A percentile compares a stretch with the other conserved stretches of the same genome.
Conservation (phyloP, 2,888 invertebrate species). For the Caradrina clavipalpis region DNA sequence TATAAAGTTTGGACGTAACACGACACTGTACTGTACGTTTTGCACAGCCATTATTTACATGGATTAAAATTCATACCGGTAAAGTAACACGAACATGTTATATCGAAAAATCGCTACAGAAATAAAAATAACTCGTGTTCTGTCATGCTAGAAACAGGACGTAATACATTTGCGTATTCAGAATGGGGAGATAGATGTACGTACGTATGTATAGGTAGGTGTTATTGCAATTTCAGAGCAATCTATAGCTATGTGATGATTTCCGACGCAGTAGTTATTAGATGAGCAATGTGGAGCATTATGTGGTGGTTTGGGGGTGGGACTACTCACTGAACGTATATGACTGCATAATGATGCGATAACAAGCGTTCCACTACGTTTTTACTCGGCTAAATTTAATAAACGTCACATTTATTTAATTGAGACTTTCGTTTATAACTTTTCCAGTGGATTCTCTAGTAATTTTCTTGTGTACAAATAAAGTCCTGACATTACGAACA, state of each 20-base stretch:
- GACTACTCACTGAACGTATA: no score
- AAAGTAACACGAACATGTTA: not conserved
- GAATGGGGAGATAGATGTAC: not conserved
- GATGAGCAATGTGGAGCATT: not conserved
- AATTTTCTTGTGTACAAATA: no score
- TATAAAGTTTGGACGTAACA: constrained; percentile 1
- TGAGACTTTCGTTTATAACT: no score
- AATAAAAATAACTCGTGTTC: not conserved
- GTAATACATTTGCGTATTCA: not conserved
- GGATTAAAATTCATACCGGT: not conserved
- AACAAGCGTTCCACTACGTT: no score
- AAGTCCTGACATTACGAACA: no score
- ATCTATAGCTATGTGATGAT: not conserved
- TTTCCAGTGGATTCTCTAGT: no score
- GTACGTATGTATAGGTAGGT: not conserved
- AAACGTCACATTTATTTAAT: no score
- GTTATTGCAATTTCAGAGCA: constrained; percentile 1
- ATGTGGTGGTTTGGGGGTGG: no score
- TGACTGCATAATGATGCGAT: no score
- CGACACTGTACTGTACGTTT: not conserved
- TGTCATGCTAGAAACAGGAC: not conserved
- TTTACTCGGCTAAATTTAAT: no score
- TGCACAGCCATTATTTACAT: not conserved
- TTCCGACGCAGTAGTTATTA: not conserved
- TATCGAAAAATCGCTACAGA: no score